phyloP scores from a whole-genome alignment of 2,888 invertebrate genomes.

The Aspidiotus destructor region DNA sequence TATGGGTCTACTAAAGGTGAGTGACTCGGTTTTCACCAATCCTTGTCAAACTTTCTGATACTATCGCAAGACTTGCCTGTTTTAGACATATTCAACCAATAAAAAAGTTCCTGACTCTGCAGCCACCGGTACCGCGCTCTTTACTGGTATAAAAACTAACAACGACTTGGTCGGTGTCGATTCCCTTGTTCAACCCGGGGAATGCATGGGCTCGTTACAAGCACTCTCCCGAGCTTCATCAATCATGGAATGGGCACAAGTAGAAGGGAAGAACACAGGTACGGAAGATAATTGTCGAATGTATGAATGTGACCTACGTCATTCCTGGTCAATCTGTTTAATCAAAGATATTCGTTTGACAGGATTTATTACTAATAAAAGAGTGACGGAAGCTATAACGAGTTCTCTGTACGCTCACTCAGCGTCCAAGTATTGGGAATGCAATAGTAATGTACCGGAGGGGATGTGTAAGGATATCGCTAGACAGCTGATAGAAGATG shows the following conservation, averaged over 20 bases:
- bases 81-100: constrained; percentile 39
- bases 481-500: constrained; percentile 63
- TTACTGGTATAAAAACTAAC: constrained; percentile 39
- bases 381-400: constrained; percentile 68
- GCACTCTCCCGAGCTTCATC: constrained; percentile 36
- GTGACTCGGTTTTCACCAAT: constrained; percentile 5
- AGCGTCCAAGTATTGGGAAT: constrained; percentile 67
- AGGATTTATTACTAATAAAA: constrained; percentile 69
- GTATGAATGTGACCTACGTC: not conserved
- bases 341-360: constrained; percentile 27
- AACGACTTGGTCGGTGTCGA: constrained; percentile 38
- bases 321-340: constrained; percentile 29
- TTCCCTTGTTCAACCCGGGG: constrained; percentile 37
- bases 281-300: not conserved
- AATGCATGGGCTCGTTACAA: constrained; percentile 36
- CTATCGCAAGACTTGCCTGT: not conserved
- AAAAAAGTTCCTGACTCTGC: constrained; percentile 39
- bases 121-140: constrained; percentile 39
- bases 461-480: constrained; percentile 69
- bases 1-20: constrained; percentile 70
- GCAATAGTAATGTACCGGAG: constrained; percentile 62
- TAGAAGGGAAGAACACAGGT: constrained; percentile 37
- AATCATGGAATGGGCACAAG: constrained; percentile 38
- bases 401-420: constrained; percentile 66
- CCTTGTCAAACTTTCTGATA: not conserved